A percentile compares a stretch with the other conserved stretches of the same genome.
These are phyloP conservation scores for Psilopogon haemacephalus DNA, from an alignment of 2,113 vertebrate species.

Conservation along the genomic window DNA sequence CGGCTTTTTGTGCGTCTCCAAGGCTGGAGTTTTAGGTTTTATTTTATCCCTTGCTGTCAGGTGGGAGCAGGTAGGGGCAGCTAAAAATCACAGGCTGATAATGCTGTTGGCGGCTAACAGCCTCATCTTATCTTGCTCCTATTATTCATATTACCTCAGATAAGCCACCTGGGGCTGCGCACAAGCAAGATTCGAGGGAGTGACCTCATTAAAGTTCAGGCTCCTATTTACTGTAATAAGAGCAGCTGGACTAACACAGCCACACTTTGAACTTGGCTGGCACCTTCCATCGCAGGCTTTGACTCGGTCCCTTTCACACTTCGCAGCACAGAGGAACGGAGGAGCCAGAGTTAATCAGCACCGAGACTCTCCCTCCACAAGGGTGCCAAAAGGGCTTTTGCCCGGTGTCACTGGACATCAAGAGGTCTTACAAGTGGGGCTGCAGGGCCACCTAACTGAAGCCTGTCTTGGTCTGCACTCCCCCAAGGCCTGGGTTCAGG, in stretches of 20 bases:
- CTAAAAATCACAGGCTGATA: conserved; percentile 45
- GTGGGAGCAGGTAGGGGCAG: conserved; percentile 48
- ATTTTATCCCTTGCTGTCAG: conserved; percentile 26
- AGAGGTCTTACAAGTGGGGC: not conserved
- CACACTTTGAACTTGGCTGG: conserved; percentile 12
- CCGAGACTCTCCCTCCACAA: not conserved
- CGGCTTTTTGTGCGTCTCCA: conserved; percentile 36
- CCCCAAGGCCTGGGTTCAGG: too few relatives aligned
- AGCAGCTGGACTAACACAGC: conserved; percentile 42
- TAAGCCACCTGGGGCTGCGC: conserved; percentile 31
- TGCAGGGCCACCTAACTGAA: not conserved
- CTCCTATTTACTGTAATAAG: conserved; percentile 31
- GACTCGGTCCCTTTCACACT: conserved; percentile 18
- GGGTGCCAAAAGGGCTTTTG: not conserved
- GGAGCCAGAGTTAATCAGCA: not conserved
- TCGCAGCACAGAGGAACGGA: not conserved
- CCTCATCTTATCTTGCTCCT: conserved; percentile 55
- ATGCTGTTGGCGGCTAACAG: conserved; percentile 29
- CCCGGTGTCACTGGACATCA: accelerated
- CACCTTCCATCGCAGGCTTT: conserved; percentile 16
- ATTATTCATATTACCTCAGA: conserved; percentile 44
- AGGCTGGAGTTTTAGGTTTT: conserved; percentile 40
- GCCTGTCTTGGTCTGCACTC: not conserved
- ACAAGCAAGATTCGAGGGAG: conserved; percentile 37
- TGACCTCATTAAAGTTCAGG: conserved; percentile 67